Percentiles rank a stretch among this genome's conserved stretches.
Conservation (phyloP, 2,113 vertebrate genomes). For the Pyrgilauda ruficollis region DNA sequence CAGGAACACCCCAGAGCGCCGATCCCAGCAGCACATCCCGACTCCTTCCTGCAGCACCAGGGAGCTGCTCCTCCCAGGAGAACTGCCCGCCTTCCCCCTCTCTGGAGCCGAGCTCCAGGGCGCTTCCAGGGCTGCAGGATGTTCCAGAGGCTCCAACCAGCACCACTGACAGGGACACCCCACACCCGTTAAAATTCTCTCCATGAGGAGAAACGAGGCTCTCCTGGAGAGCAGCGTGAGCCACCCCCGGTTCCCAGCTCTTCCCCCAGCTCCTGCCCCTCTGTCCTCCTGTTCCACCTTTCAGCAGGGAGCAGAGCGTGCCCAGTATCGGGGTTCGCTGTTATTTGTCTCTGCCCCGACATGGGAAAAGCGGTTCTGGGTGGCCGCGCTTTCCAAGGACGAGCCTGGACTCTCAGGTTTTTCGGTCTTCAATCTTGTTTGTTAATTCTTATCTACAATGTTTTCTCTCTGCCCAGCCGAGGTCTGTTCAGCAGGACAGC, state of each 20-base stretch:
- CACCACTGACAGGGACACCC: not conserved
- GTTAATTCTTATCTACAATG: too few species aligned
- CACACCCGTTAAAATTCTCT: fast-evolving
- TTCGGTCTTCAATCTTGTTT: too few species aligned
- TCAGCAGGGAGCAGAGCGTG: fast-evolving
- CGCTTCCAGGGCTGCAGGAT: not conserved
- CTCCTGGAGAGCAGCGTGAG: fast-evolving
- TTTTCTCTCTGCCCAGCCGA: too few species aligned
- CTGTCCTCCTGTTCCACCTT: not conserved
- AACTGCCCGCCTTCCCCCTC: not conserved
- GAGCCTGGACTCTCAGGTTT: too few species aligned
- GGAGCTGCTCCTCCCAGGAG: not conserved
- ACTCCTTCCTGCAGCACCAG: not conserved
- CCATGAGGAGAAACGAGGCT: not conserved
- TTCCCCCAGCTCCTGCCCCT: not conserved
- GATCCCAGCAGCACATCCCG: fast-evolving
- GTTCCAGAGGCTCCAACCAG: not conserved
- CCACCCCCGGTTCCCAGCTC: not conserved
- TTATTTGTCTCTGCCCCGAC: too few species aligned
- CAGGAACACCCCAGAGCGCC: not conserved
- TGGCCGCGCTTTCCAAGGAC: too few species aligned
- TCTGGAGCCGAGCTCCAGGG: not conserved
- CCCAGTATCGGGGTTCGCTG: not conserved
- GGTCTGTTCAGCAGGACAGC: too few species aligned
- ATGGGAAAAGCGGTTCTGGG: too few species aligned